Conservation (phyloP, 2,113 vertebrate species). For the Conger conger region DNA sequence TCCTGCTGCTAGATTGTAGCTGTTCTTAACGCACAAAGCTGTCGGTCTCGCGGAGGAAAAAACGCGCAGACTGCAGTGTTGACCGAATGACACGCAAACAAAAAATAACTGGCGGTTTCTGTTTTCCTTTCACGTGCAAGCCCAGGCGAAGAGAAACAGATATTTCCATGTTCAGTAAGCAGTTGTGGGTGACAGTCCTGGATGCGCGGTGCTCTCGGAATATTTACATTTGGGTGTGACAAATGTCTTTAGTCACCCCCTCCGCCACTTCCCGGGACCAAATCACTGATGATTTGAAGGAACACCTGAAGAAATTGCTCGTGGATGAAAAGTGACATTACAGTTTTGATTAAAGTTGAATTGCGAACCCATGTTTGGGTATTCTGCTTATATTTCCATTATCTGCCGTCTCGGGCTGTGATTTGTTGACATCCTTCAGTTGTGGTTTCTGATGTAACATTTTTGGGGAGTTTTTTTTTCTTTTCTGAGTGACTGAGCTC, state of each 20-base stretch:
- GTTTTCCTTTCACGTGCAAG: background rate
- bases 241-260: slow-evolving; percentile 36
- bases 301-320: background rate
- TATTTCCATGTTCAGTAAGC: slow-evolving; percentile 20
- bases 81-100: background rate
- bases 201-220: slow-evolving; percentile 19
- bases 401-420: background rate
- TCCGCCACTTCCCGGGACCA: slow-evolving; percentile 3
- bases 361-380: slow-evolving; percentile 45
- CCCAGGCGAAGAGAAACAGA: background rate
- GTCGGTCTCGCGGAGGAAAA: background rate
- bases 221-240: slow-evolving; percentile 56
- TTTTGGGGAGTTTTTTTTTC: slow-evolving; percentile 38
- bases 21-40: background rate
- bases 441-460: slow-evolving; percentile 41
- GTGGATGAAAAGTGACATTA: slow-evolving; percentile 11
- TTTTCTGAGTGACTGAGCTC: slow-evolving; percentile 56
- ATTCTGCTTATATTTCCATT: slow-evolving; percentile 5
- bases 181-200: slow-evolving; percentile 38
- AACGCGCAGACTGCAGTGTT: background rate
- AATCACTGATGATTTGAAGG: background rate
- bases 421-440: slow-evolving; percentile 18
- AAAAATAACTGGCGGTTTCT: background rate
- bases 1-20: background rate
- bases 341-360: slow-evolving; percentile 15